Percentiles rank a stretch among this genome's conserved stretches.
These are phyloP conservation scores for Macropodus opercularis DNA, from an alignment of 2,797 vertebrate species.

Conservation along the genomic window DNA sequence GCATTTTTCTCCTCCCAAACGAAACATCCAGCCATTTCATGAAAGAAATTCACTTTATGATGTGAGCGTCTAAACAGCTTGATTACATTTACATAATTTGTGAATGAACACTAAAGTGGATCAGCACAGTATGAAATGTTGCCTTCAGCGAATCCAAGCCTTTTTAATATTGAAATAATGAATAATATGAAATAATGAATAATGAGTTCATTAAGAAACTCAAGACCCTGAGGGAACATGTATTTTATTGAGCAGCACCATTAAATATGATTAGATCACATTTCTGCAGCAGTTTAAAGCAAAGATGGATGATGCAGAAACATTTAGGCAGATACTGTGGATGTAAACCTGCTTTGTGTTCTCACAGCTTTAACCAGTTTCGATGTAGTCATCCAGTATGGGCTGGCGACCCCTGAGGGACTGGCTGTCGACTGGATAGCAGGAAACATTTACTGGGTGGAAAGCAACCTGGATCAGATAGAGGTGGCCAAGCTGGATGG, in stretches of 20 bases:
- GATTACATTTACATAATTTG: conserved; percentile 41
- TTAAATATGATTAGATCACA: conserved; percentile 29
- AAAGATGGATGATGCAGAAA: conserved; percentile 4
- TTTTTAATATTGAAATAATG: conserved; percentile 34
- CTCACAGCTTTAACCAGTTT: conserved; percentile 83
- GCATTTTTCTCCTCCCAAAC: conserved; percentile 17
- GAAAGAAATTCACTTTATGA: conserved; percentile 30
- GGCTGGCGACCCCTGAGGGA: conserved; percentile 93
- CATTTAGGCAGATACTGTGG: not conserved
- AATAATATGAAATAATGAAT: conserved; percentile 35
- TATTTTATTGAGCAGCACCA: conserved; percentile 34
- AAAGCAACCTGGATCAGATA: conserved; percentile 97
- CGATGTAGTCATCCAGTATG: conserved; percentile 95
- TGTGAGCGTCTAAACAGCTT: conserved; percentile 39
- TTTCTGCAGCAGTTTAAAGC: conserved; percentile 9
- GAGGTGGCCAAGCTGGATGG: conserved; percentile 94
- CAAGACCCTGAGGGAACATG: conserved; percentile 32
- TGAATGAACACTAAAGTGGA: conserved; percentile 36
- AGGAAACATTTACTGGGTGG: conserved; percentile 98
- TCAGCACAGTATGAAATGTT: conserved; percentile 35
- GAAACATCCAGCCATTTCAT: conserved; percentile 29
- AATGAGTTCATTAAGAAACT: conserved; percentile 43
- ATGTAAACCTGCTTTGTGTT: not conserved
- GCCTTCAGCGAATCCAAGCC: conserved; percentile 37
- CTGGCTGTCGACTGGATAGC: conserved; percentile 97